Evolutionary conservation across 1,140 invertebrate species (phyloP).

Genomic region (Adoxophyes honmai): DNA sequence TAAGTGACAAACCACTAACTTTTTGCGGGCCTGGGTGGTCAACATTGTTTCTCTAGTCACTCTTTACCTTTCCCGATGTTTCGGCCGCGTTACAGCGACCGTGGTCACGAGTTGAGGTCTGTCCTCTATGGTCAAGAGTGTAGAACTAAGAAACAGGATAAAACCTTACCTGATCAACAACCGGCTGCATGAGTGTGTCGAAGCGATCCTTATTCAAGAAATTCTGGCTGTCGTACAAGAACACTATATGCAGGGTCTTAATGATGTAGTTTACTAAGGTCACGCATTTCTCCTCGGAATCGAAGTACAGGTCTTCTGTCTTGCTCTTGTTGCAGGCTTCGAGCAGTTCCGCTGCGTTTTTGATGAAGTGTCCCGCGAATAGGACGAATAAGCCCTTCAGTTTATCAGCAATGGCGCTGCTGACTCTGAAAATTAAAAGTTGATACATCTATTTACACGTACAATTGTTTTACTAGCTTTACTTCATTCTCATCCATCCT

Average conservation of each 20-base stretch:
- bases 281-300: slow-evolving; percentile 76
- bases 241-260: slow-evolving; percentile 86
- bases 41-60: no score
- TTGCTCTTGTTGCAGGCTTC: slow-evolving; percentile 78
- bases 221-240: slow-evolving; percentile 88
- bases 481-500: no score
- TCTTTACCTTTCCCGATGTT: no score
- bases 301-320: slow-evolving; percentile 73
- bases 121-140: no score
- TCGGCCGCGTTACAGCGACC: no score
- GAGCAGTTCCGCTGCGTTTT: slow-evolving; percentile 86
- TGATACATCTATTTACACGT: not conserved
- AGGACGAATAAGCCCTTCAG: slow-evolving; percentile 93
- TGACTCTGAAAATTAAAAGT: slow-evolving; percentile 77
- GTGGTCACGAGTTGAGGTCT: no score
- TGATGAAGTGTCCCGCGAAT: slow-evolving; percentile 91
- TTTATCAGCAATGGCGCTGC: slow-evolving; percentile 86
- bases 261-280: slow-evolving; percentile 83
- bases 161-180: slow-evolving; percentile 89
- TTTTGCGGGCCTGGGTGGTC: no score
- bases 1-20: no score
- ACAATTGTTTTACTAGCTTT: no score
- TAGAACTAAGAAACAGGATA: no score
- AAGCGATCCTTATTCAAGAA: slow-evolving; percentile 92
- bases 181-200: slow-evolving; percentile 87